Evolutionary conservation across 2,888 invertebrate species (phyloP).

Genomic region (Chymomyza procnemis): DNA sequence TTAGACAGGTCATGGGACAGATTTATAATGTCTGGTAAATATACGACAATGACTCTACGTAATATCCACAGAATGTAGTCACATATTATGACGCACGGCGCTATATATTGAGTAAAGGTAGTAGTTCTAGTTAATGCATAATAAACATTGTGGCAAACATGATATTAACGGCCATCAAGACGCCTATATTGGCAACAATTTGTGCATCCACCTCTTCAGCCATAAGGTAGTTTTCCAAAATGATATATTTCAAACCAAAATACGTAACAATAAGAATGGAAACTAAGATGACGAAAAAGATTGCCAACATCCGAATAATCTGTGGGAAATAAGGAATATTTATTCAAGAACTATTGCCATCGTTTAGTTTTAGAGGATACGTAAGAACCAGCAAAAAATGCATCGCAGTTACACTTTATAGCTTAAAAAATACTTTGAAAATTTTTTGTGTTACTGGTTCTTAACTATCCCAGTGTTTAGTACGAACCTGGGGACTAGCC

Average conservation of each 20-base stretch:
- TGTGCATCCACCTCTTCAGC: constrained; percentile 16
- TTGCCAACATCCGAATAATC: constrained; percentile 13
- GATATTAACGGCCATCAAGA: constrained; percentile 25
- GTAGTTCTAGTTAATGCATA: not conserved
- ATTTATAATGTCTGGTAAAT: constrained; percentile 6
- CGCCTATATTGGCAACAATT: constrained; percentile 29
- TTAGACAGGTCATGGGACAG: constrained; percentile 24
- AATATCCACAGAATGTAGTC: not conserved
- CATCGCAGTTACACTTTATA: no score
- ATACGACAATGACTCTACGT: not conserved
- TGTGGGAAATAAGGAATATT: not conserved
- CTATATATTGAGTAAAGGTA: not conserved
- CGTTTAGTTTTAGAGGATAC: no score
- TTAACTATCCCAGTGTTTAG: no score
- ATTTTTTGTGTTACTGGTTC: no score
- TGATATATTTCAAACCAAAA: constrained; percentile 28
- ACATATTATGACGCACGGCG: not conserved
- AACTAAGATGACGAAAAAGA: constrained; percentile 4
- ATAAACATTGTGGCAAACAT: constrained; percentile 30
- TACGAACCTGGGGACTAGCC: no score
- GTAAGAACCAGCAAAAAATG: no score
- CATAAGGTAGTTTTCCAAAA: constrained; percentile 23
- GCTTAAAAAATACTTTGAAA: no score
- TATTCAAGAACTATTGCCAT: no score
- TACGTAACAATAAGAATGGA: constrained; percentile 28